Percentiles rank a stretch among this genome's conserved stretches.
These are phyloP conservation scores for Pelmatolapia mariae DNA, from an alignment of 2,113 vertebrate species.

Conservation along the genomic window DNA sequence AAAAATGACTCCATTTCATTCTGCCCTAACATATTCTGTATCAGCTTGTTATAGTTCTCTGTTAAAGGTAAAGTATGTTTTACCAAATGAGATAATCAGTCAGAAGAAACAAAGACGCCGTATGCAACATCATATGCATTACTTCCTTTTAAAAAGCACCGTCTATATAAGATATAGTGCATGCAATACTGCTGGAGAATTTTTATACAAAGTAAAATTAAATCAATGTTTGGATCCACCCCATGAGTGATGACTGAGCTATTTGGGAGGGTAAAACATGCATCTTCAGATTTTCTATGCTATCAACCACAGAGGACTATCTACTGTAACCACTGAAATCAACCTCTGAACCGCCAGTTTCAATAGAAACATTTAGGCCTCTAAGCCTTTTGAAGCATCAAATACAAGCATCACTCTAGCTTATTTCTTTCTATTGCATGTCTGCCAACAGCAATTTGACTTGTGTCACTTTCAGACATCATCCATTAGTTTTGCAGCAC, in stretches of 20 bases:
- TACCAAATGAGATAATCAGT: neutral
- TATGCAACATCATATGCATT: neutral
- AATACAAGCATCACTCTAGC: constrained; percentile 12
- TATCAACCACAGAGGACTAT: neutral
- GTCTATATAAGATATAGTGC: rapidly evolving
- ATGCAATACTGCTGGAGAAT: neutral
- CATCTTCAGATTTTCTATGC: neutral
- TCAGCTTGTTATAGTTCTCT: neutral
- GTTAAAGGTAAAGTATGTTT: neutral
- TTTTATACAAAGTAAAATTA: neutral
- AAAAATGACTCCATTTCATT: neutral
- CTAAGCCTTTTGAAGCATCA: neutral
- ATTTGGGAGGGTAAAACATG: neutral
- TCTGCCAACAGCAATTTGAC: constrained; percentile 30
- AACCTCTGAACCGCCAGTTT: neutral
- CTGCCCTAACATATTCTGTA: neutral
- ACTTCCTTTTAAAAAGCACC: neutral
- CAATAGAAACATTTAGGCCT: neutral
- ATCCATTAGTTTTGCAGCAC: constrained; percentile 16
- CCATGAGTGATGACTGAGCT: neutral
- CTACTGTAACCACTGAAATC: neutral
- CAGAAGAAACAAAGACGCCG: neutral
- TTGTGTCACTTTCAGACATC: constrained; percentile 25
- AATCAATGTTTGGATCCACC: neutral
- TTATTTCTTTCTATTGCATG: constrained; percentile 1